A percentile compares a stretch with the other conserved stretches of the same genome.
These are phyloP conservation scores for Podarcis raffonei DNA, from an alignment of 2,113 vertebrate species.

Conservation along the genomic window DNA sequence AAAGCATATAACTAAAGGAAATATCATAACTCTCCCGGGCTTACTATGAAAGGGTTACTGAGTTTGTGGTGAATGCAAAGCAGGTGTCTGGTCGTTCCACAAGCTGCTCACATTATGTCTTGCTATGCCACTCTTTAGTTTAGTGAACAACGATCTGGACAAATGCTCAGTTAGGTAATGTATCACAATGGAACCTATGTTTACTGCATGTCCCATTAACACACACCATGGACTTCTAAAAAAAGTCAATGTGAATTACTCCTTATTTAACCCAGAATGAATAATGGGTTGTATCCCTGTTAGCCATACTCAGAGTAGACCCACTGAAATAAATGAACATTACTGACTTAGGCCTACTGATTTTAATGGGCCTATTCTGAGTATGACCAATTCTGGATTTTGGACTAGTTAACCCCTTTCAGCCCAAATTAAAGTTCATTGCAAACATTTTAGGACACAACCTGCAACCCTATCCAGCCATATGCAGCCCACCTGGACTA, in stretches of 20 bases:
- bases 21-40: not conserved
- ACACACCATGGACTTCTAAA: not conserved
- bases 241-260: not conserved
- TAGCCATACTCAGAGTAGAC: no score
- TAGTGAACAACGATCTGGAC: not conserved
- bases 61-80: not conserved
- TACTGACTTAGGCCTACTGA: not conserved
- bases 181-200: not conserved
- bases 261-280: not conserved
- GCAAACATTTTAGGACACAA: not conserved
- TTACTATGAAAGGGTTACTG: not conserved
- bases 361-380: no score
- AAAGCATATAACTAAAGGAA: constrained; percentile 14
- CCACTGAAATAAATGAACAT: not conserved
- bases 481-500: not conserved
- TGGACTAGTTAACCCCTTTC: constrained; percentile 20
- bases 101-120: not conserved
- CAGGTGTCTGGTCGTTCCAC: not conserved
- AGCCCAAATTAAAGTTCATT: not conserved
- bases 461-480: not conserved
- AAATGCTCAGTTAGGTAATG: not conserved
- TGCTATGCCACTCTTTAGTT: not conserved
- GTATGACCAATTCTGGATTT: constrained; percentile 22
- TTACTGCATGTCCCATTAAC: not conserved
- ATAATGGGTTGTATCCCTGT: not conserved